Evolutionary conservation across 2,888 invertebrate genomes (phyloP).

Genomic region (Lottia scabra): DNA sequence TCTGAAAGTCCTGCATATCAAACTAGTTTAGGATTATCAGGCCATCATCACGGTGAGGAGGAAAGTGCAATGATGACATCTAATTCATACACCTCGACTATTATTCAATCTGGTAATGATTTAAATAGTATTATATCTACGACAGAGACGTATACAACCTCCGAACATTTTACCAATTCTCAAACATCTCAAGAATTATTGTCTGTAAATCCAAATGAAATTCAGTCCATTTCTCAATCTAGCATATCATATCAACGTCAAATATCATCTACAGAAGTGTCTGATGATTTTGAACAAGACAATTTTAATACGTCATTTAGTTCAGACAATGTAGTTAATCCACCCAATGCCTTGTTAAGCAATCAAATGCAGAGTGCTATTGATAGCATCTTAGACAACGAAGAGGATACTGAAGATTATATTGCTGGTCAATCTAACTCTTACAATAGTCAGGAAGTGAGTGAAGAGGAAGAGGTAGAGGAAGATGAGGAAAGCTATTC

Average conservation of each 20-base stretch:
- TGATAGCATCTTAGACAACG: conserved; percentile 75
- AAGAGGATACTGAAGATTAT: conserved; percentile 11
- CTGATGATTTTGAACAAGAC: neutral
- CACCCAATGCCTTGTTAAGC: conserved; percentile 34
- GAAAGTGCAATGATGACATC: neutral
- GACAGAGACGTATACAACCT: neutral
- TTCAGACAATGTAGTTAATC: conserved; percentile 18
- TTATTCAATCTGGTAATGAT: neutral
- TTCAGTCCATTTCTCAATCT: neutral
- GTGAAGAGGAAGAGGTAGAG: conserved; percentile 14
- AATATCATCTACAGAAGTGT: neutral
- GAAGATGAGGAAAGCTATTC: conserved; percentile 66
- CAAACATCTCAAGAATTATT: neutral
- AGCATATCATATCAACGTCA: neutral
- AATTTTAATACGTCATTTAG: conserved; percentile 26
- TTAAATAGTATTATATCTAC: neutral
- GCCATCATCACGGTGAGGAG: neutral
- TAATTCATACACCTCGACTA: neutral
- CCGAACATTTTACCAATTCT: neutral
- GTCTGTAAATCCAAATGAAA: neutral
- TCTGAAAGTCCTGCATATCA: neutral
- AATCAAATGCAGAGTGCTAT: conserved; percentile 82
- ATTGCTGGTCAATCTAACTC: conserved; percentile 11
- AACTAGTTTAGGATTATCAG: neutral
- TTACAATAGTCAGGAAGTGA: conserved; percentile 11